Evolutionary conservation across 2,888 invertebrate species (phyloP).

Genomic region (Drosophila aldrichi): DNA sequence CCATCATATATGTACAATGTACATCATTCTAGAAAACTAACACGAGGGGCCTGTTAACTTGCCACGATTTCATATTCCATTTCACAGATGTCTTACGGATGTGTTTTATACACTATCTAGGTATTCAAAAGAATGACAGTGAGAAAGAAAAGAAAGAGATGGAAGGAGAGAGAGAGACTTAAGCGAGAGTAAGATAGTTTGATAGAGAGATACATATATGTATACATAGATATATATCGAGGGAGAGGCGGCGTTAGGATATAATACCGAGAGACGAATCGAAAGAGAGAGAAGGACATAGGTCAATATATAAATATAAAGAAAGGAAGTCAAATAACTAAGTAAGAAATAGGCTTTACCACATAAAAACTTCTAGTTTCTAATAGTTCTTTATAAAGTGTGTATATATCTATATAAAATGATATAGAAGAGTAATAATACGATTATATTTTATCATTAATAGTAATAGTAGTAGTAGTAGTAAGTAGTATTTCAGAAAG

Average conservation of each 20-base stretch:
- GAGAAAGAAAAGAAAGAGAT: not conserved
- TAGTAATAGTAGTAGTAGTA: too few relatives aligned
- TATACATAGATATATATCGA: not conserved
- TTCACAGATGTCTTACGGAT: constrained; percentile 15
- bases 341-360: too few relatives aligned
- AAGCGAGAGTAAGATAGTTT: not conserved
- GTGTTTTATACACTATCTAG: not conserved
- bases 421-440: too few relatives aligned
- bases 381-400: too few relatives aligned
- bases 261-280: too few relatives aligned
- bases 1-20: constrained; percentile 23
- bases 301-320: not conserved
- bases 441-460: too few relatives aligned
- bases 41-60: constrained; percentile 32
- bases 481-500: too few relatives aligned
- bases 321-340: too few relatives aligned
- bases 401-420: too few relatives aligned
- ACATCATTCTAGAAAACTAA: not conserved
- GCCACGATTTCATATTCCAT: constrained; percentile 46
- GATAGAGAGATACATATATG: not conserved
- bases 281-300: not conserved
- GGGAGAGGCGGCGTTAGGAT: too few relatives aligned
- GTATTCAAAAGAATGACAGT: not conserved
- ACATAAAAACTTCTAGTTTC: too few relatives aligned
- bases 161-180: not conserved